Conservation (phyloP, 2,797 vertebrate genomes). For the Fundulus diaphanus region DNA sequence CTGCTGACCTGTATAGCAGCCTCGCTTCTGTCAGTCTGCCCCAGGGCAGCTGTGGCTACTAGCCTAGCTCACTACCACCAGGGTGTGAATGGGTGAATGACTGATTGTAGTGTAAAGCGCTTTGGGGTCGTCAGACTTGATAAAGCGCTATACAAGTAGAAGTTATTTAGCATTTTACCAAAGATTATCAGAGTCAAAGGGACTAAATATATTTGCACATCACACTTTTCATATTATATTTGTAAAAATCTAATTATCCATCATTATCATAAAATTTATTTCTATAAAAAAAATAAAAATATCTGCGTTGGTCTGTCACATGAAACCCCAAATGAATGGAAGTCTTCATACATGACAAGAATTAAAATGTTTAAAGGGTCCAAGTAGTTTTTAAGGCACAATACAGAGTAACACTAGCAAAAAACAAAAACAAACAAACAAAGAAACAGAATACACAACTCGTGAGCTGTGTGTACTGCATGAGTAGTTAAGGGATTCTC, state of each 20-base stretch:
- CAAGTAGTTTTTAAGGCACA: background rate
- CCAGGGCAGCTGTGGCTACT: no score
- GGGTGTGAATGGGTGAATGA: no score
- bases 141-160: no score
- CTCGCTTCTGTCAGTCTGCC: no score
- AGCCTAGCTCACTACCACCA: no score
- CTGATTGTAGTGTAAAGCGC: no score
- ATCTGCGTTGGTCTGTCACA: no score
- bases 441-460: no score
- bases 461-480: slow-evolving; percentile 3
- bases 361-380: background rate
- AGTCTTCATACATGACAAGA: background rate
- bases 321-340: no score
- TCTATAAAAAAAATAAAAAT: no score
- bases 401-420: background rate
- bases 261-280: background rate
- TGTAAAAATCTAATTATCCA: background rate
- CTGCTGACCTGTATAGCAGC: background rate
- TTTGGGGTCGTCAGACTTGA: no score
- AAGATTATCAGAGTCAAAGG: background rate
- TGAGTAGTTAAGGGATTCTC: slow-evolving; percentile 25
- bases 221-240: background rate
- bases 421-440: no score
- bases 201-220: background rate
- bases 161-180: background rate